Percentiles rank a stretch among this genome's conserved stretches.
phyloP scores from a whole-genome alignment of 2,888 invertebrate species.

The Parelbella ahira region DNA sequence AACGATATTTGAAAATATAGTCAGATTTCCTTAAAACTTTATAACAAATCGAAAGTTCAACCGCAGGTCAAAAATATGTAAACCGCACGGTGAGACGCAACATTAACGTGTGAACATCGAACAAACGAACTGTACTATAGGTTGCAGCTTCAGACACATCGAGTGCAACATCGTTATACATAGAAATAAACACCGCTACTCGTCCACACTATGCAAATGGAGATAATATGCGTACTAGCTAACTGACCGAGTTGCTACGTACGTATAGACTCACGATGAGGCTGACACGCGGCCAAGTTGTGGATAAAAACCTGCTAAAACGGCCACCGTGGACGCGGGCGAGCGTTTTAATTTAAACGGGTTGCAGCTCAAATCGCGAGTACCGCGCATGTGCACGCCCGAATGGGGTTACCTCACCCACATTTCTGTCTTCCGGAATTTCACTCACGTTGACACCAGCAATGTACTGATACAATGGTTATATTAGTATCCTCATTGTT shows the following conservation, averaged over 20 bases:
- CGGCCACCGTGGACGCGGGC: conserved; percentile 39
- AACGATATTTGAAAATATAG: too few species aligned
- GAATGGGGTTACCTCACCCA: conserved; percentile 73
- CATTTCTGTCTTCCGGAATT: conserved; percentile 75
- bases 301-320: conserved; percentile 51
- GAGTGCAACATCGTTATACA: conserved; percentile 38
- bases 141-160: conserved; percentile 45
- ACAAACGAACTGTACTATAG: conserved; percentile 29
- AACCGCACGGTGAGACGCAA: too few species aligned
- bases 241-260: conserved; percentile 68
- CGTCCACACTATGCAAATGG: conserved; percentile 73
- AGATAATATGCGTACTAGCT: conserved; percentile 69
- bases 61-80: too few species aligned
- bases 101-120: background rate
- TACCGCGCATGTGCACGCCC: conserved; percentile 69
- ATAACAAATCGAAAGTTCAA: too few species aligned
- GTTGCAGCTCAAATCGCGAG: conserved; percentile 63
- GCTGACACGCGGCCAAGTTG: conserved; percentile 52
- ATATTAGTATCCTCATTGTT: conserved; percentile 25
- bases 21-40: too few species aligned
- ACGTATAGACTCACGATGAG: conserved; percentile 57
- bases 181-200: conserved; percentile 67
- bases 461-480: conserved; percentile 54
- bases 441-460: conserved; percentile 64
- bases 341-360: conserved; percentile 52